Evolutionary conservation across 2,888 invertebrate genomes (phyloP), one percentile per base, ranked within the genome.

Genomic region (Oscheius myriophilus): DNA sequence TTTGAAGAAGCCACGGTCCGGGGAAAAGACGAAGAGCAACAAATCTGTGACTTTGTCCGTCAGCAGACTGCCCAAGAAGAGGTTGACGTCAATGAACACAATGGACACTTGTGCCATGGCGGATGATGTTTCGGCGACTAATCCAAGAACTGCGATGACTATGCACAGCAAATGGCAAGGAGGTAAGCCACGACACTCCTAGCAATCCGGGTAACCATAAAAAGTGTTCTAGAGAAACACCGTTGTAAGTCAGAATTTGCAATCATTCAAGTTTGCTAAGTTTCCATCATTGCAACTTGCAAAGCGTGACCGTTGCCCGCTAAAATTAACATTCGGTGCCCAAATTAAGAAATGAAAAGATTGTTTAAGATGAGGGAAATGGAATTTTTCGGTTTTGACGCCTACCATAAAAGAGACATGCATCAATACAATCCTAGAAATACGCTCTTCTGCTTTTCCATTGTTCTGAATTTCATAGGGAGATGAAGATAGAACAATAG

Each of bases 1-100:
- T 2, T 65, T 77, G 14, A 71, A 71, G 54, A 71, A 71, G 64
- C 73, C 69, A 6, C 69, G 69, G 33, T 54, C 69, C 23, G 61
- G 61, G 33, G 80, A 81, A 18, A 78, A 82, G 69, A 75, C 74
- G 0, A 79, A 75, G 62, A 82, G 81, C 73, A 81, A 81, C 64
- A 80, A 79, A 64, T 80, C 80, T 0, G 77, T 83, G 6, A 83
- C 83, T 12, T 79, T 82, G 12, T 83, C 84, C n/a, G 79, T 82
- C 26, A 83, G 76, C 63, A 76, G 81, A 3, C 79, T 82, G 59
- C 68, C 68, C 18, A 79, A 79, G 53, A 83, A 84, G 66, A 75
- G 71, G 59, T 71, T 76, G 51, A 75, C 73, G 25, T 73, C 75
- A 16, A 66, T 76, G 62, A 72, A 75, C 54, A 74, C 70, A 11